phyloP scores from a whole-genome alignment of 2,888 invertebrate species.

The Fragum fragum region DNA sequence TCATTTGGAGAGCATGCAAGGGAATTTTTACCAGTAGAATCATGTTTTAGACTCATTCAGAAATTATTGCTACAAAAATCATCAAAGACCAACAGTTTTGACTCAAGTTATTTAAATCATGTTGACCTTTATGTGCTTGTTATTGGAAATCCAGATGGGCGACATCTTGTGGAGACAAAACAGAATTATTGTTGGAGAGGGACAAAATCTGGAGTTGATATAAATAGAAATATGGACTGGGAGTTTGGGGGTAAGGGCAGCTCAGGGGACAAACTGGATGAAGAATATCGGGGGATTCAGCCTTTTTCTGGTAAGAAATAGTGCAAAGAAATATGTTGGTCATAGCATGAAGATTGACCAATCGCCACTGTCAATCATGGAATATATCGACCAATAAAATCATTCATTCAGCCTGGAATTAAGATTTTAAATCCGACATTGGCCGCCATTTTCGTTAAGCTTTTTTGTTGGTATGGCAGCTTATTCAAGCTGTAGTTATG shows the following conservation, averaged over 20 bases:
- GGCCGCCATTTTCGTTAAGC: no score
- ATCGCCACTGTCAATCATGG: no score
- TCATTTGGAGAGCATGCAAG: slow-evolving; percentile 86
- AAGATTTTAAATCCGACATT: no score
- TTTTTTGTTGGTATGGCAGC: no score
- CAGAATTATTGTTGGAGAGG: slow-evolving; percentile 85
- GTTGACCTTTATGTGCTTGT: slow-evolving; percentile 82
- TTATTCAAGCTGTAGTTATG: no score
- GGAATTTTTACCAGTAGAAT: slow-evolving; percentile 85
- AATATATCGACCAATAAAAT: no score
- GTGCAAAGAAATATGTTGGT: no score
- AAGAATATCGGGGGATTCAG: slow-evolving; percentile 82
- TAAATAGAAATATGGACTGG: slow-evolving; percentile 86
- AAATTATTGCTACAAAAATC: slow-evolving; percentile 62
- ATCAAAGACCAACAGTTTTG: slow-evolving; percentile 52
- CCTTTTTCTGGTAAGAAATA: slow-evolving; percentile 80
- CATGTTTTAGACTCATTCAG: slow-evolving; percentile 78
- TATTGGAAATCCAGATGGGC: slow-evolving; percentile 85
- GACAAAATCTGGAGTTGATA: slow-evolving; percentile 84
- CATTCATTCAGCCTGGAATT: no score
- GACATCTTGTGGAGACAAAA: slow-evolving; percentile 77
- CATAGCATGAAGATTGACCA: no score
- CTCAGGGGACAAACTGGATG: slow-evolving; percentile 79
- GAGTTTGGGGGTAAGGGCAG: slow-evolving; percentile 84
- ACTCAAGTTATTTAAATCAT: slow-evolving; percentile 69